Evolutionary conservation across 2,888 invertebrate species (phyloP).

Genomic region (Sabatieria punctata): DNA sequence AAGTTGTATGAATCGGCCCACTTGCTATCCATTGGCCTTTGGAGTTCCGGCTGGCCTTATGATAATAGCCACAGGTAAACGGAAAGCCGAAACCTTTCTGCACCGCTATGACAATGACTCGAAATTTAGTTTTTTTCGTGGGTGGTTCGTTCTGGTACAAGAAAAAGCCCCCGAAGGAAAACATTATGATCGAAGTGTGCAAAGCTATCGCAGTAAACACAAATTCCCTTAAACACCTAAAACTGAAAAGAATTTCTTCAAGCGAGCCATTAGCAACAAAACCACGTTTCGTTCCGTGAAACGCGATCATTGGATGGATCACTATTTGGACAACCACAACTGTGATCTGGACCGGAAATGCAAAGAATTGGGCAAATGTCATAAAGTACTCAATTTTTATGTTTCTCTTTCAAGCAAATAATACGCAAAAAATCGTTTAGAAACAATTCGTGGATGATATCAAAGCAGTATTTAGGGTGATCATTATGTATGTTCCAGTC

Average conservation of each 20-base stretch:
- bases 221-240: too few relatives aligned
- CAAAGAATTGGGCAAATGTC: background rate
- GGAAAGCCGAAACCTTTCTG: too few relatives aligned
- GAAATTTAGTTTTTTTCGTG: conserved; percentile 56
- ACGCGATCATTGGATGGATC: conserved; percentile 23
- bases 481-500: too few relatives aligned
- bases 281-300: conserved; percentile 4
- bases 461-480: too few relatives aligned
- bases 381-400: too few relatives aligned
- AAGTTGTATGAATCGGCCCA: conserved; percentile 38
- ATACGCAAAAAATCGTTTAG: too few relatives aligned
- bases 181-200: conserved; percentile 57
- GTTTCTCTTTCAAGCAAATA: too few relatives aligned
- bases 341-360: conserved; percentile 18
- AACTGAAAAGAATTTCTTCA: too few relatives aligned
- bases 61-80: too few relatives aligned
- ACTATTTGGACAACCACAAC: conserved; percentile 18
- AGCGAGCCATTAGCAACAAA: conserved; percentile 16
- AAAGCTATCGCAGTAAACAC: conserved; percentile 61
- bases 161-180: too few relatives aligned
- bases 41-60: conserved; percentile 72
- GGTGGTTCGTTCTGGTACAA: conserved; percentile 53
- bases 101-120: too few relatives aligned
- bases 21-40: conserved; percentile 69
- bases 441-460: conserved; percentile 79